Evolutionary conservation across 2,797 vertebrate genomes (phyloP).

Genomic region (Megalops cyprinoides): DNA sequence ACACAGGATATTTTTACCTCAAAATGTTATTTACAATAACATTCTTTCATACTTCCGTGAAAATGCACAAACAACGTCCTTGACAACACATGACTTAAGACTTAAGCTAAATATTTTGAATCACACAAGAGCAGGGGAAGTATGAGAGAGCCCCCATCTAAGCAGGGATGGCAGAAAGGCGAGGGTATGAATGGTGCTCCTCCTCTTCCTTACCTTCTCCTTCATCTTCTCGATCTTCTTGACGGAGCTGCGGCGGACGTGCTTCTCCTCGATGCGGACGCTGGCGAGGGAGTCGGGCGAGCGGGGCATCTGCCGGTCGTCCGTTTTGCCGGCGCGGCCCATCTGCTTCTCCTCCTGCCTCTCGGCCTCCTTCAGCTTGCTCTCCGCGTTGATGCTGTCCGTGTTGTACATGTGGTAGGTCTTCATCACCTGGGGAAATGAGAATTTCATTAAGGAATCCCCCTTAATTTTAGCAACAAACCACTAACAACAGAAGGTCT

Average conservation of each 20-base stretch:
- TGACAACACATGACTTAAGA: too few relatives aligned
- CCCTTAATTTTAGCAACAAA: background rate
- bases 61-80: too few relatives aligned
- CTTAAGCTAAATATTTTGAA: too few relatives aligned
- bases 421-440: conserved; percentile 89
- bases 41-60: too few relatives aligned
- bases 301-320: conserved; percentile 90
- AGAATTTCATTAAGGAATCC: background rate
- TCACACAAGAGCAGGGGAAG: too few relatives aligned
- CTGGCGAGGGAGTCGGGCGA: conserved; percentile 89
- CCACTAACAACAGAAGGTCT: background rate
- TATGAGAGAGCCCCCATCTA: too few relatives aligned
- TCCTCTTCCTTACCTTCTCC: conserved; percentile 82
- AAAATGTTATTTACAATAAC: too few relatives aligned
- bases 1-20: too few relatives aligned
- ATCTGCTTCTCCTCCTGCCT: conserved; percentile 99
- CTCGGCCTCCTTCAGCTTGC: conserved; percentile 97
- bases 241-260: conserved; percentile 91
- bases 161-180: too few relatives aligned
- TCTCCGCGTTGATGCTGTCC: conserved; percentile 96
- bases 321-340: conserved; percentile 88
- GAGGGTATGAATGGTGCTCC: too few relatives aligned
- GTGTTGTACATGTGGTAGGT: conserved; percentile 99
- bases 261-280: conserved; percentile 90
- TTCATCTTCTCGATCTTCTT: conserved; percentile 99